phyloP scores from a whole-genome alignment of 1,140 invertebrate species.

The Oryctes rhinoceros region DNA sequence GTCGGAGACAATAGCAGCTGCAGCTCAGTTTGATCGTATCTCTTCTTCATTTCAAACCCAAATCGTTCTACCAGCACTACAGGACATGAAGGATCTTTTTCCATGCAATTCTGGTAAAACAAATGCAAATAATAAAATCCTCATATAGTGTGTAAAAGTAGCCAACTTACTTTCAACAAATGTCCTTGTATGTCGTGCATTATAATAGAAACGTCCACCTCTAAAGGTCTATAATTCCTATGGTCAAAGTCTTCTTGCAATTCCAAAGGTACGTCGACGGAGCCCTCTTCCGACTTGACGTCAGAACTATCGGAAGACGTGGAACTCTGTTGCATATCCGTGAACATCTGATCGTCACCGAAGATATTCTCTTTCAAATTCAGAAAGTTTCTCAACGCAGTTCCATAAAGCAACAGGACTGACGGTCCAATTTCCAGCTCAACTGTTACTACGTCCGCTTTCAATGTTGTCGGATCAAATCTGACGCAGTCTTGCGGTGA shows the following conservation, averaged over 20 bases:
- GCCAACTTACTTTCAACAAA: constrained; percentile 73
- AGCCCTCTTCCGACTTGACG: constrained; percentile 52
- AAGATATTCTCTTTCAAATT: constrained; percentile 96
- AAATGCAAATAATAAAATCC: not conserved
- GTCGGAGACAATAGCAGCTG: constrained; percentile 92
- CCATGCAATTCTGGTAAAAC: constrained; percentile 76
- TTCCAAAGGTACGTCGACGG: constrained; percentile 54
- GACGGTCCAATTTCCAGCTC: constrained; percentile 95
- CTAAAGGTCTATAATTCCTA: constrained; percentile 84
- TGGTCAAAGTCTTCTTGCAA: constrained; percentile 76
- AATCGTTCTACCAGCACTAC: constrained; percentile 89
- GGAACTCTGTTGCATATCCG: constrained; percentile 82
- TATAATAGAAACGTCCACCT: constrained; percentile 92
- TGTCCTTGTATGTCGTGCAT: constrained; percentile 96
- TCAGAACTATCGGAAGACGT: constrained; percentile 49
- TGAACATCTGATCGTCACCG: constrained; percentile 93
- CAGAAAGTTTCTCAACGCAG: constrained; percentile 86
- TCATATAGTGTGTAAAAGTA: not conserved
- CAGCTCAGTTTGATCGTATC: constrained; percentile 88
- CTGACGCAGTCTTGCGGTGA: constrained; percentile 66
- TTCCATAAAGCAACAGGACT: constrained; percentile 87
- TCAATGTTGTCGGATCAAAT: constrained; percentile 86
- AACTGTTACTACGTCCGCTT: constrained; percentile 86
- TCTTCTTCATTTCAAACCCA: constrained; percentile 96
- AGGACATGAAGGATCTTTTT: constrained; percentile 89